These are phyloP conservation scores for Neotoma lepida DNA, from an alignment of 2,113 vertebrate genomes.

Conservation along the genomic window DNA sequence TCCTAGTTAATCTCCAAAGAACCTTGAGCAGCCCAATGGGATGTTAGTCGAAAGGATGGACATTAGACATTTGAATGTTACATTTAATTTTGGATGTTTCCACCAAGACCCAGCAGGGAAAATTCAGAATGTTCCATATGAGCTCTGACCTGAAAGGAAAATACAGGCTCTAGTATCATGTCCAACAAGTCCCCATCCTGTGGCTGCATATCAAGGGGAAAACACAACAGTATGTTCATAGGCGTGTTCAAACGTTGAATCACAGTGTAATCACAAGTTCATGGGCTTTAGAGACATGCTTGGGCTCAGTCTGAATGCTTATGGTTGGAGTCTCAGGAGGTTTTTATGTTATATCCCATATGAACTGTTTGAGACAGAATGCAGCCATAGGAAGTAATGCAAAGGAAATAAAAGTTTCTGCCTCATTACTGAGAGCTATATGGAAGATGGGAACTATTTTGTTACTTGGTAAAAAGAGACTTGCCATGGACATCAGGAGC, in stretches of 20 bases:
- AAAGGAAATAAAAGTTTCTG: not conserved
- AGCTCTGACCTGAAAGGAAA: not conserved
- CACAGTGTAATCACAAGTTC: accelerated
- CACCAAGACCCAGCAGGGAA: not conserved
- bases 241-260: not conserved
- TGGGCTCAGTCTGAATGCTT: not conserved
- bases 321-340: not conserved
- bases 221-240: not conserved
- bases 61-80: not conserved
- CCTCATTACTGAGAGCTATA: not conserved
- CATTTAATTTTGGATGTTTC: not conserved
- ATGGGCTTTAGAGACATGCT: not conserved
- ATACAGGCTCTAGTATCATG: not conserved
- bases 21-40: not conserved
- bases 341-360: not conserved
- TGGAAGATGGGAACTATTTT: not conserved
- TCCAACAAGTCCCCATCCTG: not conserved
- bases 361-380: conserved; percentile 1
- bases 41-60: not conserved
- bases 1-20: not conserved
- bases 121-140: not conserved
- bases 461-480: not conserved
- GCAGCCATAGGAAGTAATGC: not conserved
- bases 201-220: not conserved
- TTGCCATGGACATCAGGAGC: not conserved